These are phyloP conservation scores for Drosophila watanabei DNA, from an alignment of 1,140 invertebrate species.

Conservation along the genomic window DNA sequence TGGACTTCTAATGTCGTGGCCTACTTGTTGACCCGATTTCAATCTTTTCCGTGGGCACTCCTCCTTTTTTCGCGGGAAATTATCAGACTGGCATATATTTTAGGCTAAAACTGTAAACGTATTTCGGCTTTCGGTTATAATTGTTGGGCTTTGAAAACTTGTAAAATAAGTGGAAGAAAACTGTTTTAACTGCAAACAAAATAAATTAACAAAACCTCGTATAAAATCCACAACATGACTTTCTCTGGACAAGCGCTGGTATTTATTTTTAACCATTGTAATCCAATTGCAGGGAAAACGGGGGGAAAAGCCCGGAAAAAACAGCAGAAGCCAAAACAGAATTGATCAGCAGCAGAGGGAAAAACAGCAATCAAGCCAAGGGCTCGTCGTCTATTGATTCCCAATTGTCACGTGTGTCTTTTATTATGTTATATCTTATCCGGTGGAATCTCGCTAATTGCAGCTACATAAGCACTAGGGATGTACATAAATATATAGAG, in stretches of 20 bases:
- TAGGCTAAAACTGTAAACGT: slow-evolving; percentile 44
- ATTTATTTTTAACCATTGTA: slow-evolving; percentile 33
- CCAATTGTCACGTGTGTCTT: slow-evolving; percentile 26
- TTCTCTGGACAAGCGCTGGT: slow-evolving; percentile 1
- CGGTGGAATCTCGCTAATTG: background rate
- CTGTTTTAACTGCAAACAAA: slow-evolving; percentile 58
- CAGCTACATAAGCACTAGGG: background rate
- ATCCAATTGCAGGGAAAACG: slow-evolving; percentile 23
- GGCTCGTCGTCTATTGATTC: slow-evolving; percentile 49
- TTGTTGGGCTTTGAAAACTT: slow-evolving; percentile 72
- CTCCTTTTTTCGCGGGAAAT: slow-evolving; percentile 27
- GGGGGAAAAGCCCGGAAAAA: slow-evolving; percentile 17
- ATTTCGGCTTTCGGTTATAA: slow-evolving; percentile 67
- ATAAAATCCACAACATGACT: slow-evolving; percentile 13
- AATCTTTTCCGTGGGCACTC: background rate
- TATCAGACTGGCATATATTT: slow-evolving; percentile 62
- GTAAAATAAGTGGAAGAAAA: slow-evolving; percentile 28
- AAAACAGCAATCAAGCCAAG: slow-evolving; percentile 43
- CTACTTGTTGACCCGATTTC: background rate
- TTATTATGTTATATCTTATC: background rate
- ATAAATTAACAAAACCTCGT: slow-evolving; percentile 55
- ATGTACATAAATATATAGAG: no score
- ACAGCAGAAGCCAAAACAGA: slow-evolving; percentile 32
- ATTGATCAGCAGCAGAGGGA: slow-evolving; percentile 21
- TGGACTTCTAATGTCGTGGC: background rate